Conservation (phyloP, 1,140 invertebrate genomes). For the Drosophila yakuba region DNA sequence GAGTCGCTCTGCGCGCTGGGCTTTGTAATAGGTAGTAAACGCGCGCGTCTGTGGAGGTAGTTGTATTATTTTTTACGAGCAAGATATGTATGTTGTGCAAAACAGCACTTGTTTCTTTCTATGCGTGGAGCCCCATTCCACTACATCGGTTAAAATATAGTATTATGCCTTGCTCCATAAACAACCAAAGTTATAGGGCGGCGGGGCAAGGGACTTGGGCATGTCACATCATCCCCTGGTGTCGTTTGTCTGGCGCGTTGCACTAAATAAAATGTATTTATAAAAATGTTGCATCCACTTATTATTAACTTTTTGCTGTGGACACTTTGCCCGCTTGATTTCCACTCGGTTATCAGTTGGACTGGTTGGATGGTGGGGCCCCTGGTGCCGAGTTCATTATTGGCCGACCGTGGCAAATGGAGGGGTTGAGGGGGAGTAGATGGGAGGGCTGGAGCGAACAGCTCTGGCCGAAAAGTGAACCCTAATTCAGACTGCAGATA, state of each 20-base stretch:
- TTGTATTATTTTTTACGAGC: constrained; percentile 84
- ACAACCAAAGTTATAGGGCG: not conserved
- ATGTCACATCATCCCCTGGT: not conserved
- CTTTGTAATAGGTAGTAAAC: constrained; percentile 66
- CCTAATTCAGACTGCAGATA: constrained; percentile 29
- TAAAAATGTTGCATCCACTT: constrained; percentile 24
- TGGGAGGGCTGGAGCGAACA: not conserved
- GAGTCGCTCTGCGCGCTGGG: not conserved
- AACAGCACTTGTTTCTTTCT: constrained; percentile 56
- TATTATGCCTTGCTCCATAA: constrained; percentile 22
- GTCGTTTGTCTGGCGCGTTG: constrained; percentile 1
- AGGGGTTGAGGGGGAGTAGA: too few species aligned
- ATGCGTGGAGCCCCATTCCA: not conserved
- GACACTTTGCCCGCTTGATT: constrained; percentile 3
- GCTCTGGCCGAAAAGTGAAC: constrained; percentile 10
- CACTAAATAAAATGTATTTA: constrained; percentile 53
- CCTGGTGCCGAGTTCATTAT: constrained; percentile 11
- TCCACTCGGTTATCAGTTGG: not conserved
- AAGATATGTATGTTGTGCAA: constrained; percentile 82
- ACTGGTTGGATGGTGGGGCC: not conserved
- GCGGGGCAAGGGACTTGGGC: not conserved
- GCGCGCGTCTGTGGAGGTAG: constrained; percentile 74
- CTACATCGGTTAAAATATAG: constrained; percentile 42
- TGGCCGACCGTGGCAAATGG: not conserved
- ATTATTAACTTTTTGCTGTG: constrained; percentile 14